These are phyloP conservation scores for Hippoglossus hippoglossus DNA, from an alignment of 2,797 vertebrate genomes.

Conservation along the genomic window DNA sequence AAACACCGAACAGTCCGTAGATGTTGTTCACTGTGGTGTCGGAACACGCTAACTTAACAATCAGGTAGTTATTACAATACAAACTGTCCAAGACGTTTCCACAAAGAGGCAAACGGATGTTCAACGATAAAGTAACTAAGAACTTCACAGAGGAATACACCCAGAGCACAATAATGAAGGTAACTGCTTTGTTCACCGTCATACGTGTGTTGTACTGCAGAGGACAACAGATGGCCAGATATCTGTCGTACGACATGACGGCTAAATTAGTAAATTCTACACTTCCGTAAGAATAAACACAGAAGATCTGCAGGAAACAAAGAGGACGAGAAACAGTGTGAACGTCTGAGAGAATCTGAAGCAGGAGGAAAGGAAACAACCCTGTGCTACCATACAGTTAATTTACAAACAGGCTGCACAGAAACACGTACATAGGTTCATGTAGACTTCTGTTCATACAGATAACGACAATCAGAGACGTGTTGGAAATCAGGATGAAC, in stretches of 20 bases:
- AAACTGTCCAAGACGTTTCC: conserved; percentile 46
- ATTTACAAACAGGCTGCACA: conserved; percentile 45
- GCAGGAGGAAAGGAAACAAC: conserved; percentile 30
- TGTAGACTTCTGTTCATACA: conserved; percentile 19
- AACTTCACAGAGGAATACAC: not conserved
- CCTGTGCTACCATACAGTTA: conserved; percentile 49
- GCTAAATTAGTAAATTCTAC: conserved; percentile 6
- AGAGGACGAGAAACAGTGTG: conserved; percentile 38
- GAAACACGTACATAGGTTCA: conserved; percentile 33
- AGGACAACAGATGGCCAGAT: conserved; percentile 63
- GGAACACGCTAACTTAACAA: conserved; percentile 49
- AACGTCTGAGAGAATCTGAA: conserved; percentile 37
- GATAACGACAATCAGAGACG: not conserved
- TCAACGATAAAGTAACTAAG: not conserved
- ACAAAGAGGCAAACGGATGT: conserved; percentile 20
- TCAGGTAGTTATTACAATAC: conserved; percentile 42
- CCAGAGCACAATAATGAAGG: conserved; percentile 8
- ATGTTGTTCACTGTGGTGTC: conserved; percentile 36
- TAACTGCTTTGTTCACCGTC: not conserved
- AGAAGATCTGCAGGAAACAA: conserved; percentile 64
- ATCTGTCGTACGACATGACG: conserved; percentile 58
- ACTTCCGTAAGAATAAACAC: not conserved
- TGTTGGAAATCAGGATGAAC: not conserved
- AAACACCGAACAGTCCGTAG: conserved; percentile 13
- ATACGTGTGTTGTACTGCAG: conserved; percentile 63